A percentile compares a stretch with the other conserved stretches of the same genome.
These are phyloP conservation scores for Gephyroberyx darwinii DNA, from an alignment of 2,797 vertebrate species.

Conservation along the genomic window DNA sequence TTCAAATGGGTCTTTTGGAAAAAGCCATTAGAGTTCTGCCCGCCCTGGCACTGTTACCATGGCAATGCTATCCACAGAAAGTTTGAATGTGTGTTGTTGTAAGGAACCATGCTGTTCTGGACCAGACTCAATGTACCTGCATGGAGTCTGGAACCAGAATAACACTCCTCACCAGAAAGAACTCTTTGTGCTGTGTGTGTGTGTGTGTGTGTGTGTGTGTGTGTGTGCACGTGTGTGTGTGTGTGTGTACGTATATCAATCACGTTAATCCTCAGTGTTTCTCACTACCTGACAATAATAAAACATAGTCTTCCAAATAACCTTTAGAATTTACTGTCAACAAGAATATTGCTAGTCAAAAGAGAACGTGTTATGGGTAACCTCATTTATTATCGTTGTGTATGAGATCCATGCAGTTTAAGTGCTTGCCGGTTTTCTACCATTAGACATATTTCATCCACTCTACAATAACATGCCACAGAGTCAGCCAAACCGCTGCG, in stretches of 20 bases:
- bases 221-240: conserved; percentile 1
- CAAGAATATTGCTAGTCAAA: too few relatives aligned
- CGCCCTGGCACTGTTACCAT: conserved; percentile 42
- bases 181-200: conserved; percentile 45
- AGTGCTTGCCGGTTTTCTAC: too few relatives aligned
- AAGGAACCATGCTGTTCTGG: conserved; percentile 57
- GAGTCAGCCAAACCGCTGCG: too few relatives aligned
- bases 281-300: too few relatives aligned
- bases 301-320: too few relatives aligned
- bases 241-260: background rate
- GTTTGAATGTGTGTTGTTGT: conserved; percentile 52
- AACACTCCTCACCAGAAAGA: conserved; percentile 52
- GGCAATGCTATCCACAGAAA: conserved; percentile 50
- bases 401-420: too few relatives aligned
- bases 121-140: conserved; percentile 57
- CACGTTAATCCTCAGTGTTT: too few relatives aligned
- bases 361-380: too few relatives aligned
- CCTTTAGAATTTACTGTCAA: too few relatives aligned
- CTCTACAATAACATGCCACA: too few relatives aligned
- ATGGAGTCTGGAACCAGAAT: conserved; percentile 50
- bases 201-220: conserved; percentile 29
- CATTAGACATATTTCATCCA: too few relatives aligned
- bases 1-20: conserved; percentile 15
- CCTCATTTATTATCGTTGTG: too few relatives aligned
- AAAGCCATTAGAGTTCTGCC: conserved; percentile 11